These are phyloP conservation scores for Montipora cactus DNA, from an alignment of 64 coral and sea anemone species.

Conservation along the genomic window DNA sequence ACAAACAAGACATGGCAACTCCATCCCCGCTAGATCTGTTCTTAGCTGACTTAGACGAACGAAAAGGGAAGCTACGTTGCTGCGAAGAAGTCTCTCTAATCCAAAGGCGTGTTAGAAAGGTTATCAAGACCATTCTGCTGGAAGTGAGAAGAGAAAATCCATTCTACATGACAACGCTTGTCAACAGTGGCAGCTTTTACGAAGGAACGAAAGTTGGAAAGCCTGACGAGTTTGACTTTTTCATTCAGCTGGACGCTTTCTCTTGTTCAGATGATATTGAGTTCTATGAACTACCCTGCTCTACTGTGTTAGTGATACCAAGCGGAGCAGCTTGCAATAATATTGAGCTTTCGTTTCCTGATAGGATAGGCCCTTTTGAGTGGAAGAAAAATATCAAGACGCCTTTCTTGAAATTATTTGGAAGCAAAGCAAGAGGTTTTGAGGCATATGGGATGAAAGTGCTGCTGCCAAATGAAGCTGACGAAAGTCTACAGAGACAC, in stretches of 20 bases:
- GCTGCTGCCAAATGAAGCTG: neutral
- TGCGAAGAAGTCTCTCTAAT: too few relatives aligned
- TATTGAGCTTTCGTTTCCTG: neutral
- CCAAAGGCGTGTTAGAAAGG: too few relatives aligned
- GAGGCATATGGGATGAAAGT: conserved; percentile 49
- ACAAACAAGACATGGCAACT: too few relatives aligned
- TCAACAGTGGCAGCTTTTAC: too few relatives aligned
- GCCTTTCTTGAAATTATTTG: conserved; percentile 26
- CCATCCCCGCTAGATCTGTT: too few relatives aligned
- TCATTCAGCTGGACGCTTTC: conserved; percentile 5
- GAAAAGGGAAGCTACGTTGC: too few relatives aligned
- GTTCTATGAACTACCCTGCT: neutral
- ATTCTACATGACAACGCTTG: too few relatives aligned
- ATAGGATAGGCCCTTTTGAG: neutral
- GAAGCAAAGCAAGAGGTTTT: conserved; percentile 2
- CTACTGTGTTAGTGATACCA: neutral
- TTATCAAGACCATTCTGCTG: too few relatives aligned
- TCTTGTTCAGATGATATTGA: neutral
- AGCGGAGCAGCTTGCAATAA: neutral
- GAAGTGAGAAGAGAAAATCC: too few relatives aligned
- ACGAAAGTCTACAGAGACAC: neutral
- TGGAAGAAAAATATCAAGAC: conserved; percentile 47
- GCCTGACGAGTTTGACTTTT: conserved; percentile 22
- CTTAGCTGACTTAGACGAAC: too few relatives aligned
- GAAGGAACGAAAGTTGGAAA: conserved; percentile 31